Evolutionary conservation across 2,888 invertebrate genomes (phyloP), one percentile per base, ranked within the genome.

Genomic region (Mythimna pallens): DNA sequence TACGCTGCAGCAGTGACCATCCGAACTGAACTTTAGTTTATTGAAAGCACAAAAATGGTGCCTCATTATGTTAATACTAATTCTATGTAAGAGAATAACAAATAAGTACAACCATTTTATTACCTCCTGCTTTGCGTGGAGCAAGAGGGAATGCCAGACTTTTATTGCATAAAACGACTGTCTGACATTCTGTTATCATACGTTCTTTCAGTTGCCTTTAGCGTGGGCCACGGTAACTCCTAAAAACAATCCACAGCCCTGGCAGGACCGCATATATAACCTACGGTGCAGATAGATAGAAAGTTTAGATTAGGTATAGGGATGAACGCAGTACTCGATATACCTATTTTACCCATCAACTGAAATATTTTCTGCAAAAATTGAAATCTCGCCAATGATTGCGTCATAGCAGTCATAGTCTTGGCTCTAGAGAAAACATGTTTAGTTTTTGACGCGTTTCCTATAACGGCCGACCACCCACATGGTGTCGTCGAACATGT

Each of bases 401-500:
- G 22, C 20, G 6, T 61, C 36, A 40, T 20, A 34, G 30, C 14
- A 52, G 63, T 36, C 55, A 47, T 59, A 52, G 63, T 36, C 55
- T 52, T 57, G 17, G 20, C 57, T 50, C 9, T 61, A 67, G 59
- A 54, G 55, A 77, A 52, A 81, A 43, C 25, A 65, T 81, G 6
- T 58, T 62, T 3, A 64, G 57, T 67, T 69, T 10, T 78, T 57
- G 63, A 55, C 22, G 47, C 55, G 30, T 47, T 70, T 34, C 58
- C 34, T 54, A 59, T 52, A 73, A 54, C 59, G 40, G 59, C 54
- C 84, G 89, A 90, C 95, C 95, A 95, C 95, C 95, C 95, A 95
- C 95, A 92, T 85, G 89, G 82, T 75, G 71, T 65, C 82, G 83
- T 85, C 90, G 92, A 93, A 92, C 69, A 88, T 89, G 94, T 90